Evolutionary conservation across 2,113 vertebrate genomes (phyloP), one percentile per base, ranked within the genome.

Genomic region (Suncus etruscus): DNA sequence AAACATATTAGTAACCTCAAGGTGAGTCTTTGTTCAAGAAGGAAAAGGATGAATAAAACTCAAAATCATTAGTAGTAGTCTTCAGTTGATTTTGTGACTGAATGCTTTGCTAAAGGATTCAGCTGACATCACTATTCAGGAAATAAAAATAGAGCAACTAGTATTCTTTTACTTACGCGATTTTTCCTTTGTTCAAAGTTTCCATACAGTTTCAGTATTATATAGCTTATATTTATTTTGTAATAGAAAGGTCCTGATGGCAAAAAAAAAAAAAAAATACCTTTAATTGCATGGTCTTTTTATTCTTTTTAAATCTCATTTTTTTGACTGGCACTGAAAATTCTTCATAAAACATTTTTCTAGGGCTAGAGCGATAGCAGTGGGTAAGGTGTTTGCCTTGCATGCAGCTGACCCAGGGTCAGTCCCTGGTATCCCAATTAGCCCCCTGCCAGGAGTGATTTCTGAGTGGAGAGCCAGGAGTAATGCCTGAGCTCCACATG

Each of bases 1-100:
- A 99, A 99, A 94, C 99, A 99, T 92, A 99, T 99, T 91, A 99
- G 99, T 96, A 99, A 99, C 92, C 97, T 99, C 29, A 99, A 99
- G 98, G 99, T 99, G 87, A 96, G 97, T 78, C 70, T 74, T 7
- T 7, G 1, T 22, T 12, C 79, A 29, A 22, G 25, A 66, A 24
- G 3, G 20, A 15, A 2, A 0, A 16, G 22, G 72, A 2, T 0
- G 2, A 15, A 1, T 1, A 1, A 39, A 1, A 16, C 31, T 6
- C 48, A 48, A 5, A 14, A 7, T 15, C 0, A 20, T 32, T 66
- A 25, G 54, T 16, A 58, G 54, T 58, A 14, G 54, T 66, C 27
- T 66, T 66, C 27, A 27, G 25, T 27, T 66, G 65, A 27, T 66
- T 25, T 16, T 66, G 65, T 66, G 6, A 29, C 27, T 66, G 65